phyloP scores from a whole-genome alignment of 2,113 vertebrate genomes.

The Actenoides lindsayi region DNA sequence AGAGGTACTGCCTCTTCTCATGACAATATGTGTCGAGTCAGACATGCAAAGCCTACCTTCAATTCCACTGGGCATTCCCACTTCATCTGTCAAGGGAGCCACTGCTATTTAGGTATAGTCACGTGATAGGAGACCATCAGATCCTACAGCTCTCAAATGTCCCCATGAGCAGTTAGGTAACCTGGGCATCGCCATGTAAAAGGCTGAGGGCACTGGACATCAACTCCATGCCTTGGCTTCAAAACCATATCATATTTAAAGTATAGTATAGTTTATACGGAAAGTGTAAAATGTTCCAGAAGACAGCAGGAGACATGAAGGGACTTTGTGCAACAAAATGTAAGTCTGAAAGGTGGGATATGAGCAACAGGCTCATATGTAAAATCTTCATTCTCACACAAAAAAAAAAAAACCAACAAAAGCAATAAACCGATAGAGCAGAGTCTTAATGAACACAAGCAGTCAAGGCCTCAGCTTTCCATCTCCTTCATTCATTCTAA shows the following conservation, averaged over 20 bases:
- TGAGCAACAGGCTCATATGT: not conserved
- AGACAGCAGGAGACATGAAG: not conserved
- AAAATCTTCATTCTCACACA: not conserved
- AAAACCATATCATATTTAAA: not conserved
- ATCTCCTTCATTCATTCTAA: not conserved
- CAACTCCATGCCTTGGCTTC: not conserved
- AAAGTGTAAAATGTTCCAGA: not conserved
- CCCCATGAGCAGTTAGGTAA: not conserved
- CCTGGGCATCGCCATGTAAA: not conserved
- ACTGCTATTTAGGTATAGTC: not conserved
- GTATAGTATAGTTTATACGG: not conserved
- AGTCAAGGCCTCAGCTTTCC: not conserved
- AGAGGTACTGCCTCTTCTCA: not conserved
- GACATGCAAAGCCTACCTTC: not conserved
- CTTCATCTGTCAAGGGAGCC: not conserved
- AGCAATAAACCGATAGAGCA: not conserved
- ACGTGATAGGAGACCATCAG: not conserved
- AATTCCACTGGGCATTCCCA: not conserved
- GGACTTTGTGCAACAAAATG: not conserved
- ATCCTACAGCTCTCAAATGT: not conserved
- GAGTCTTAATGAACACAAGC: not conserved
- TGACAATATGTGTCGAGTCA: not conserved
- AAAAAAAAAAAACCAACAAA: not conserved
- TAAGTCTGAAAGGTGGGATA: not conserved
- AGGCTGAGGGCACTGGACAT: not conserved